A percentile compares a stretch with the other conserved stretches of the same genome.
Conservation (phyloP, 2,888 invertebrate genomes). For the Agapostemon virescens region DNA sequence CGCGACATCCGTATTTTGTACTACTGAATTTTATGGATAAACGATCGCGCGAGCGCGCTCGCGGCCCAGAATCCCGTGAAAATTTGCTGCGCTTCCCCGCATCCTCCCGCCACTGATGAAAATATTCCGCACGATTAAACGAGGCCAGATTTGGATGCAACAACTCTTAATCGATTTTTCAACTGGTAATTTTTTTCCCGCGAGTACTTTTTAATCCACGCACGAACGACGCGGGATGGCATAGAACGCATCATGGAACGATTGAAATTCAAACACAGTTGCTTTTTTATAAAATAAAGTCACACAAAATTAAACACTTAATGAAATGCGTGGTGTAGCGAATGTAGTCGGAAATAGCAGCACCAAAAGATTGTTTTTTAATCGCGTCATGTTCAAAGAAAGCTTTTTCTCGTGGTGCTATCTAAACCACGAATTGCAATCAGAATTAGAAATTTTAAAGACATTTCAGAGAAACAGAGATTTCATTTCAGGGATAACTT, state of each 20-base stretch:
- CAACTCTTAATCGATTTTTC: slow-evolving; percentile 23
- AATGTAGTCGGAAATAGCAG: neutral
- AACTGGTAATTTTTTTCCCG: neutral
- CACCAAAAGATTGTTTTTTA: neutral
- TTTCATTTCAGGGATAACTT: too few species aligned
- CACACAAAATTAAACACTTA: slow-evolving; percentile 12
- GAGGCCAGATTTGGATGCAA: neutral
- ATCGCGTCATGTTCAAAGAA: neutral
- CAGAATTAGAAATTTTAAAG: neutral
- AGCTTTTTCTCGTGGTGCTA: neutral
- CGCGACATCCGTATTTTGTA: slow-evolving; percentile 49
- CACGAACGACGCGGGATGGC: neutral
- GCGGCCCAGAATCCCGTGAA: slow-evolving; percentile 1
- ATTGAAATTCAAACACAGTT: neutral
- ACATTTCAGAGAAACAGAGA: neutral
- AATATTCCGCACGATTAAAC: slow-evolving; percentile 34
- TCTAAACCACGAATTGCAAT: neutral
- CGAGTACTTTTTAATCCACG: neutral
- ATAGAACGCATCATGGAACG: neutral
- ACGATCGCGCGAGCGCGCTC: neutral
- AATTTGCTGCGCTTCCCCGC: neutral
- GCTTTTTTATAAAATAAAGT: slow-evolving; percentile 1
- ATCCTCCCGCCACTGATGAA: slow-evolving; percentile 12
- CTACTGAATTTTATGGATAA: slow-evolving; percentile 40
- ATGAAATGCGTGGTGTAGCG: neutral